Evolutionary conservation across 1,140 invertebrate genomes (phyloP), one percentile per base, ranked within the genome.

Genomic region (Alviniconcha marisindica): DNA sequence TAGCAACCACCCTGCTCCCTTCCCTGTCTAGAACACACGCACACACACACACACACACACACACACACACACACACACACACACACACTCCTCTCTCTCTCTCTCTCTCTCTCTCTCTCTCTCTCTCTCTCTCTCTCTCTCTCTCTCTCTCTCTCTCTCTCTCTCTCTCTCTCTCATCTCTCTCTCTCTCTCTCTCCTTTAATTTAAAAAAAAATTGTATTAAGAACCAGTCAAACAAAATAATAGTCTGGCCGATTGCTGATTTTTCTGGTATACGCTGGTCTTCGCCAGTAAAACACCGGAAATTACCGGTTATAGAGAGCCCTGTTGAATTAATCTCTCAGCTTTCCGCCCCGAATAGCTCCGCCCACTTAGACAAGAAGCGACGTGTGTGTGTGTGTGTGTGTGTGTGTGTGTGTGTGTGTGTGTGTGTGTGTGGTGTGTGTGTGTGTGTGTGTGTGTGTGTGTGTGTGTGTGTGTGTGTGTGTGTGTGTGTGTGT

Each of bases 231-330:
- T 51, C 7, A 12, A n/a, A n/a, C n/a, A n/a, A n/a, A n/a, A n/a
- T n/a, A n/a, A n/a, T n/a, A n/a, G n/a, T n/a, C n/a, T n/a, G n/a
- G n/a, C n/a, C n/a, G n/a, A n/a, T n/a, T n/a, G n/a, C n/a, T n/a
- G n/a, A n/a, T n/a, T n/a, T n/a, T 51, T 51, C 21, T 51, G 21
- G 7, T 51, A 51, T 51, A 51, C 1, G 94, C 94, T 79, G 95
- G 95, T 24, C 94, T 93, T 1, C 97, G 90, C 79, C 96, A 94
- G 0, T 94, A 94, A 15, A 96, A 91, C 33, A 90, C 87, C 42
- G 84, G 85, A 77, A 83, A 79, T 54, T 60, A 84, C 18, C 21
- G 2, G 36, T 18, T 21, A 33, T 0, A 33, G 38, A 73, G 5
- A 33, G 18, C 12, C 21, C 4, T 18, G 31, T 31, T 18, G 31